A percentile compares a stretch with the other conserved stretches of the same genome.
Evolutionary conservation across 2,888 invertebrate genomes (phyloP).

Genomic region (Catocala fraxini): DNA sequence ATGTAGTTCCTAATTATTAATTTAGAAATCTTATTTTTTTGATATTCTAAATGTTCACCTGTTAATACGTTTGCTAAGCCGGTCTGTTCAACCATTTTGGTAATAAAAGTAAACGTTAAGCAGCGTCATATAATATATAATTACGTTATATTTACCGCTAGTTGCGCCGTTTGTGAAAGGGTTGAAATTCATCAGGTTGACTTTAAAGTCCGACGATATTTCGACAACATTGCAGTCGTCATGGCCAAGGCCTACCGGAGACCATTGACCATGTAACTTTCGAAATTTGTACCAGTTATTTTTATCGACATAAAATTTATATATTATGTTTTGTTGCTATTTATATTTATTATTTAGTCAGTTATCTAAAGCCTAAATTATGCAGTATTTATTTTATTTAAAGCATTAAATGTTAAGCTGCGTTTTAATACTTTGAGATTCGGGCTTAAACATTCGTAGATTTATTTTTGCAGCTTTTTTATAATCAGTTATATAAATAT

Average conservation of each 20-base stretch:
- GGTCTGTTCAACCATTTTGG: constrained; percentile 1
- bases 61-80: constrained; percentile 2
- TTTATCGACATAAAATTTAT: constrained; percentile 16
- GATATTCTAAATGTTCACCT: constrained; percentile 7
- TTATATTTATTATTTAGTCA: neutral
- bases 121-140: constrained; percentile 9
- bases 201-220: constrained; percentile 41
- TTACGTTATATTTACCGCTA: constrained; percentile 9
- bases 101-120: constrained; percentile 18
- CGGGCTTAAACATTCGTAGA: no score
- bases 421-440: neutral
- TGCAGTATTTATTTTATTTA: neutral
- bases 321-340: constrained; percentile 20
- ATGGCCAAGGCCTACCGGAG: constrained; percentile 52
- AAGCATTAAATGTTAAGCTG: no score
- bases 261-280: constrained; percentile 53
- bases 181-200: constrained; percentile 31
- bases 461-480: constrained; percentile 16
- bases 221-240: constrained; percentile 46
- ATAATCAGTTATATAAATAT: constrained; percentile 30
- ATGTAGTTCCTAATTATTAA: constrained; percentile 5
- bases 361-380: neutral
- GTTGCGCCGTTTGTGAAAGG: constrained; percentile 37
- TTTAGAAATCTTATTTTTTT: neutral
- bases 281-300: constrained; percentile 49